Conservation (phyloP, 2,888 invertebrate species). For the Notodonta dromedarius region DNA sequence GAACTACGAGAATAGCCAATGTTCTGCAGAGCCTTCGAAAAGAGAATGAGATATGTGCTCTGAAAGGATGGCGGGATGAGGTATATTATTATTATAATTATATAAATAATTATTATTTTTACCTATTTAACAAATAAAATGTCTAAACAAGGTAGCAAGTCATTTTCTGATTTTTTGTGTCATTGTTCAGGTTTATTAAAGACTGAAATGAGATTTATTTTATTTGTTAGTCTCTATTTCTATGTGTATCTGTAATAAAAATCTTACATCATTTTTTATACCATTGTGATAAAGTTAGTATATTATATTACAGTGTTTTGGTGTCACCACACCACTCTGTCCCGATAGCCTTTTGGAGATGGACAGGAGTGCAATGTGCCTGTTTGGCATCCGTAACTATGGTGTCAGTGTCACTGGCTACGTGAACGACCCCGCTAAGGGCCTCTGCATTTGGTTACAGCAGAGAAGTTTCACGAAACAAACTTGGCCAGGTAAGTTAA, state of each 20-base stretch:
- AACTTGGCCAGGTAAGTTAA: slow-evolving; percentile 92
- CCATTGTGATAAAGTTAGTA: slow-evolving; percentile 1
- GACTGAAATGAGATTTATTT: too few species aligned
- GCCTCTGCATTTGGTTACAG: slow-evolving; percentile 96
- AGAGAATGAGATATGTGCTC: slow-evolving; percentile 90
- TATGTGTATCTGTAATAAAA: too few species aligned
- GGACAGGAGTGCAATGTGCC: slow-evolving; percentile 96
- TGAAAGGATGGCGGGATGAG: slow-evolving; percentile 97
- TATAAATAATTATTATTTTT: too few species aligned
- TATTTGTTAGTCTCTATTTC: too few species aligned
- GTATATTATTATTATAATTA: slow-evolving; percentile 62
- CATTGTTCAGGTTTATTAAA: too few species aligned
- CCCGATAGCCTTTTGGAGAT: slow-evolving; percentile 87
- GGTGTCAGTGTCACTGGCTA: slow-evolving; percentile 98
- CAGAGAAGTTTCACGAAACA: slow-evolving; percentile 95
- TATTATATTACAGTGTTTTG: slow-evolving; percentile 88
- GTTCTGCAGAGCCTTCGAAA: slow-evolving; percentile 90
- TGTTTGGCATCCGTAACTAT: slow-evolving; percentile 97
- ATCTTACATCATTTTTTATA: neutral
- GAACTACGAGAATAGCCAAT: slow-evolving; percentile 90
- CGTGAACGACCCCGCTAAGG: slow-evolving; percentile 92
- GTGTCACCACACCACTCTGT: slow-evolving; percentile 89
- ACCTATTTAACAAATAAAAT: too few species aligned
- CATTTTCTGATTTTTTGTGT: too few species aligned
- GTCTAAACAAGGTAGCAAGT: too few species aligned